These are phyloP conservation scores for Saccopteryx leptura DNA, from an alignment of 2,113 vertebrate genomes.

Conservation along the genomic window DNA sequence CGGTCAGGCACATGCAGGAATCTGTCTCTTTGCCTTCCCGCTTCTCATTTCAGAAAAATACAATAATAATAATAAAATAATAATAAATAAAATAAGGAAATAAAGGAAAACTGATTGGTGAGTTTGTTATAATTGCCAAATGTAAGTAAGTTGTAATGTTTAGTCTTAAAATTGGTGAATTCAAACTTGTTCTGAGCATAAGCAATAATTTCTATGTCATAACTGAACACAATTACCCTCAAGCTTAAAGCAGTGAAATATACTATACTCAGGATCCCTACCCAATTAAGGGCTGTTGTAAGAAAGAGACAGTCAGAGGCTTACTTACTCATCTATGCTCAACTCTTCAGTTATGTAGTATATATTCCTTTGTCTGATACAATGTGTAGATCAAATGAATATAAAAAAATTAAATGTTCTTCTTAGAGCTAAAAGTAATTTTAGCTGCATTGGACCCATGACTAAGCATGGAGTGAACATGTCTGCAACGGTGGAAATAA, in stretches of 20 bases:
- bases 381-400: background rate
- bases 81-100: background rate
- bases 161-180: background rate
- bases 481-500: slow-evolving; percentile 25
- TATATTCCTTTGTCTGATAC: slow-evolving; percentile 5
- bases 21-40: too few relatives aligned
- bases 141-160: slow-evolving; percentile 26
- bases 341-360: background rate
- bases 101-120: background rate
- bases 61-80: too few relatives aligned
- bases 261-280: background rate
- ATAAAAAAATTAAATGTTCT: background rate
- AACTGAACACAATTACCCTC: background rate
- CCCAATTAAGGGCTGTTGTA: background rate
- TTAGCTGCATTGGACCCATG: background rate
- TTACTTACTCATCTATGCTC: background rate
- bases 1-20: too few relatives aligned
- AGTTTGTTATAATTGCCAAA: slow-evolving; percentile 33
- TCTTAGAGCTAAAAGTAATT: slow-evolving; percentile 42
- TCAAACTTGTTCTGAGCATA: slow-evolving; percentile 24
- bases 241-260: slow-evolving; percentile 41
- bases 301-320: background rate
- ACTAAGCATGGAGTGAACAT: slow-evolving; percentile 23
- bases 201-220: slow-evolving; percentile 34
- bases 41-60: too few relatives aligned